A percentile compares a stretch with the other conserved stretches of the same genome.
Evolutionary conservation across 2,113 vertebrate species (phyloP).

Genomic region (Pedetes capensis): DNA sequence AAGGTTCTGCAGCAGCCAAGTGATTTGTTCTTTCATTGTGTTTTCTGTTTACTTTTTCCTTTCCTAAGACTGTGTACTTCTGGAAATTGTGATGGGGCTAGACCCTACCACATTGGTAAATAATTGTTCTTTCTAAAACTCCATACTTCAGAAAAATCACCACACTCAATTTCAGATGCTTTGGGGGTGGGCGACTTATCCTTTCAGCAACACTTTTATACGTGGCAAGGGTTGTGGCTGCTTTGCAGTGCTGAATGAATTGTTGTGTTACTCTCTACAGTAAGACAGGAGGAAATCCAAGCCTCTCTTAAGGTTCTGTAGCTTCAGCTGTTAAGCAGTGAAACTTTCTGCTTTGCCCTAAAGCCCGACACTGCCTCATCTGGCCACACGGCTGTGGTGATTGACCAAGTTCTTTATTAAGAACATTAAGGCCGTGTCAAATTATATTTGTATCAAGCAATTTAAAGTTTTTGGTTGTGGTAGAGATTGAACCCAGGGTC

Average conservation of each 20-base stretch:
- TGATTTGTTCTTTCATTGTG: slow-evolving; percentile 52
- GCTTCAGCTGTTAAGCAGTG: neutral
- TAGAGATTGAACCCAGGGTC: neutral
- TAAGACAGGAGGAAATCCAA: neutral
- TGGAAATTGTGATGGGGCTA: neutral
- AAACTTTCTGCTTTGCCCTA: neutral
- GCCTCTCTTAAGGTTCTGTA: neutral
- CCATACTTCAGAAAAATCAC: neutral
- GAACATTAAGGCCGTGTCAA: neutral
- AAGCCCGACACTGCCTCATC: neutral
- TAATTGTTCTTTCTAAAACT: neutral
- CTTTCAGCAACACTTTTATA: neutral
- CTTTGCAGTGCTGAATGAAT: neutral
- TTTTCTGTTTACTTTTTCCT: slow-evolving; percentile 7
- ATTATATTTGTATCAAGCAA: neutral
- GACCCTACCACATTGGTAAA: neutral
- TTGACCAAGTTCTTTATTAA: neutral
- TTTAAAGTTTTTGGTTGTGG: neutral
- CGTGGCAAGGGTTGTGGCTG: neutral
- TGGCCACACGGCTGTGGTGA: neutral
- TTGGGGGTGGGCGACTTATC: neutral
- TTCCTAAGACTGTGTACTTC: neutral
- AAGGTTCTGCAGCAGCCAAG: neutral
- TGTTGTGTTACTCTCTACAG: neutral
- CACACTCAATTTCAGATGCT: neutral